These are phyloP conservation scores for Macrocentrus cingulum DNA, from an alignment of 1,140 invertebrate genomes.

Conservation along the genomic window DNA sequence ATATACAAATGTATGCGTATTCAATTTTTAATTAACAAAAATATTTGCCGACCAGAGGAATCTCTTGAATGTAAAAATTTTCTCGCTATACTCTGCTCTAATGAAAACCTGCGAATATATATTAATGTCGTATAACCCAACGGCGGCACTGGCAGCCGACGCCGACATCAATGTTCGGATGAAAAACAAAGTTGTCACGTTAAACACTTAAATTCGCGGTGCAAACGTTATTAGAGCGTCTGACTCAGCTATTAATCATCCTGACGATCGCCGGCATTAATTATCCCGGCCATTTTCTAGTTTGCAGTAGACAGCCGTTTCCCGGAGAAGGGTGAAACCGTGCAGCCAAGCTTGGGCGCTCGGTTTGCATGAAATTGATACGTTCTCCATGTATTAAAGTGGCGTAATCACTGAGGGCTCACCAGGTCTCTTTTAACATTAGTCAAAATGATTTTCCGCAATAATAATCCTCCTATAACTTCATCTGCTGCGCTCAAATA, in stretches of 20 bases:
- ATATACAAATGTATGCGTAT: neutral
- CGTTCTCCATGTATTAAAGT: slow-evolving; percentile 49
- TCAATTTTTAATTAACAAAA: neutral
- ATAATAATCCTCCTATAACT: neutral
- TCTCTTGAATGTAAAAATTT: neutral
- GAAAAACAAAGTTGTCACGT: slow-evolving; percentile 8
- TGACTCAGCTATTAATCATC: slow-evolving; percentile 44
- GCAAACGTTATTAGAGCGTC: slow-evolving; percentile 46
- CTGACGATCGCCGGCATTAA: slow-evolving; percentile 49
- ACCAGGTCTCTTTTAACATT: slow-evolving; percentile 13
- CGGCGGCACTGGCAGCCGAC: no score
- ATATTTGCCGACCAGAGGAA: neutral
- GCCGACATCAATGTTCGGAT: no score
- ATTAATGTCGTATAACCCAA: no score
- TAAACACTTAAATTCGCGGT: slow-evolving; percentile 46
- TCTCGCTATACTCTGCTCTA: neutral
- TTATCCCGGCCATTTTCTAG: slow-evolving; percentile 51
- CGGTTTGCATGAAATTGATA: slow-evolving; percentile 50
- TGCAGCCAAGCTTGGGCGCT: slow-evolving; percentile 33
- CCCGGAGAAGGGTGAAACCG: slow-evolving; percentile 22
- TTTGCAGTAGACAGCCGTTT: slow-evolving; percentile 34
- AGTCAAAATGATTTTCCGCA: slow-evolving; percentile 2
- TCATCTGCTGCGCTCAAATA: neutral
- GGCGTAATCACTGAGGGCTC: slow-evolving; percentile 39
- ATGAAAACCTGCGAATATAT: neutral